These are phyloP conservation scores for Andrena trimmerana DNA, from an alignment of 2,888 invertebrate species.

Conservation along the genomic window DNA sequence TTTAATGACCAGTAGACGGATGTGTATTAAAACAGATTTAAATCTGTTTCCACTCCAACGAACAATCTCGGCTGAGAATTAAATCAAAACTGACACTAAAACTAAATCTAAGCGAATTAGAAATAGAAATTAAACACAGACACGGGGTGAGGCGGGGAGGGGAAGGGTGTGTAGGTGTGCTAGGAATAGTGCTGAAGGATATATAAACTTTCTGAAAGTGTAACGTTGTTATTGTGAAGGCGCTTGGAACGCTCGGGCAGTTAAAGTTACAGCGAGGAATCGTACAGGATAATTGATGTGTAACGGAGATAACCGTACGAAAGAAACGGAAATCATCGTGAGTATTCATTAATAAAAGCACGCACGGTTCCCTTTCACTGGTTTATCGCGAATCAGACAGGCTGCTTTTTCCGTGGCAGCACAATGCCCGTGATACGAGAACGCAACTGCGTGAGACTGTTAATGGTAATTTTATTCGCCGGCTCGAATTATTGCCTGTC, in stretches of 20 bases:
- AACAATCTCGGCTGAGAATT: too few species aligned
- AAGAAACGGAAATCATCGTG: slow-evolving; percentile 49
- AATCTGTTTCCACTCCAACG: too few species aligned
- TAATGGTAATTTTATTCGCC: slow-evolving; percentile 54
- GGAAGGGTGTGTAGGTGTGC: too few species aligned
- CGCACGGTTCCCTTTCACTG: slow-evolving; percentile 55
- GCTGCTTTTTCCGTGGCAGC: slow-evolving; percentile 34
- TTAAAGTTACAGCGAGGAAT: slow-evolving; percentile 34
- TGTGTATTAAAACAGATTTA: too few species aligned
- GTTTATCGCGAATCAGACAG: slow-evolving; percentile 44
- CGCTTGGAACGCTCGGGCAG: background rate
- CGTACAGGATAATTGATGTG: slow-evolving; percentile 43
- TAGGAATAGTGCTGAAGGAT: too few species aligned
- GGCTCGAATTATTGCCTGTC: slow-evolving; percentile 33
- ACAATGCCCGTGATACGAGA: slow-evolving; percentile 19
- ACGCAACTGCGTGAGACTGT: slow-evolving; percentile 48
- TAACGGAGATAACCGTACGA: slow-evolving; percentile 32
- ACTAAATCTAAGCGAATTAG: too few species aligned
- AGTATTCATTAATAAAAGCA: slow-evolving; percentile 45
- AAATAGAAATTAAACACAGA: too few species aligned
- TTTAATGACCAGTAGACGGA: too few species aligned
- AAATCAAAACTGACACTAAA: too few species aligned
- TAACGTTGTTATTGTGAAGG: slow-evolving; percentile 15
- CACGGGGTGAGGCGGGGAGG: too few species aligned
- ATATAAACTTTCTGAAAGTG: slow-evolving; percentile 24